Percentiles rank a stretch among this genome's conserved stretches.
phyloP scores from a whole-genome alignment of 2,888 invertebrate species.

The Poecilobothrus nobilitatus region DNA sequence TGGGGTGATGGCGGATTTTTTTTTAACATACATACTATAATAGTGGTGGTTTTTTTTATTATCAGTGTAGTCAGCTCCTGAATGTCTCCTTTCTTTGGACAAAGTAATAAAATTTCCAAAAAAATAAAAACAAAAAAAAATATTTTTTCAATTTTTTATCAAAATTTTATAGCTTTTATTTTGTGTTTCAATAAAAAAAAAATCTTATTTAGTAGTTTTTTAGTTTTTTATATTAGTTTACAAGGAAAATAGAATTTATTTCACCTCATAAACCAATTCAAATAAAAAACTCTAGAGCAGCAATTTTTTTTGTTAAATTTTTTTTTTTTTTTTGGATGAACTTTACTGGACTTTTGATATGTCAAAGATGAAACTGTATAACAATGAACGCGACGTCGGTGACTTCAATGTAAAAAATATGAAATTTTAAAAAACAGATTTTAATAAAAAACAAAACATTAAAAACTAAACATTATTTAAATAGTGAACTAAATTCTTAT shows the following conservation, averaged over 20 bases:
- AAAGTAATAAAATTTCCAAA: neutral
- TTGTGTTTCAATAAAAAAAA: neutral
- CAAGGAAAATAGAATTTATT: neutral
- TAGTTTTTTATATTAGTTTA: neutral
- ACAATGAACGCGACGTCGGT: too few species aligned
- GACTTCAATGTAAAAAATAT: too few species aligned
- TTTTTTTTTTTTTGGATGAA: neutral
- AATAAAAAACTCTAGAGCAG: neutral
- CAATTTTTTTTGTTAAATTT: neutral
- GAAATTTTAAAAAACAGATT: too few species aligned
- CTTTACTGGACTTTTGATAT: neutral
- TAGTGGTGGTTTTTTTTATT: neutral
- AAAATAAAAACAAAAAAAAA: neutral
- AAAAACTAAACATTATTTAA: too few species aligned
- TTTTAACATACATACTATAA: too few species aligned
- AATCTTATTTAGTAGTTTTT: neutral
- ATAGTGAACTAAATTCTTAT: too few species aligned
- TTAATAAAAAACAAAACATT: too few species aligned
- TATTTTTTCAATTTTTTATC: neutral
- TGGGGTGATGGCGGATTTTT: too few species aligned
- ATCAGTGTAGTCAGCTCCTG: neutral
- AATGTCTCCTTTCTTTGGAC: neutral
- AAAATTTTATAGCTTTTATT: constrained; percentile 1
- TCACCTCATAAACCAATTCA: constrained; percentile 6
- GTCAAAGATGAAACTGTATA: neutral